Evolutionary conservation across 2,888 invertebrate genomes (phyloP), one percentile per base, ranked within the genome.

Genomic region (Caenorhabditis sulstoni): DNA sequence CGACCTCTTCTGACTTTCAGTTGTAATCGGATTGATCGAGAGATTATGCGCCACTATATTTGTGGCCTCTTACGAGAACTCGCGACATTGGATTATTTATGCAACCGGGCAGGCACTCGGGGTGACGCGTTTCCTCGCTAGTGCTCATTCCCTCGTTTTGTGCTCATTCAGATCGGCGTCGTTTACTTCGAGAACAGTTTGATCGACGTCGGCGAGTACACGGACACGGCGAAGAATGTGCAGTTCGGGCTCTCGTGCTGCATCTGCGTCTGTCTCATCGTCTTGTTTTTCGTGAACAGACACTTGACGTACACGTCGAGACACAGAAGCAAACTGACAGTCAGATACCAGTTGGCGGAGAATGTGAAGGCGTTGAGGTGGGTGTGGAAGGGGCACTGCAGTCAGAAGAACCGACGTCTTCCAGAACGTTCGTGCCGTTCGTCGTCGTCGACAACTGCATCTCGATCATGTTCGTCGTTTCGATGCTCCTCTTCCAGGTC

Each of bases 1-100:
- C 14, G 18, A 37, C 18, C 0, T 16, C 35, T 22, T 20, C 20
- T 18, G 35, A 44, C 58, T 74, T 79, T 22, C 52, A 82, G 82
- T 82, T 1, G 79, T 79, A 16, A 77, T 79, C 39, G 79, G 79
- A 44, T 57, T 82, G 39, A 16, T 82, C n/a, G 82, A 82, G 37
- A 16, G 82, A 29, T 45, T 68, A 1, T 74, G 73, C 53, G 68
- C 82, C 5, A 82, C 82, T 52, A 70, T 77, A 45, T 77, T 79
- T 22, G 75, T 75, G 12, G 66, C 61, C 44, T 65, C 66, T 9
- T 82, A 82, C 49, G 82, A 82, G 47, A 53, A 58, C 29, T 79
- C 82, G 3, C 57, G 79, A 9, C 44, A 57, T 45, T 82, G 79
- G 82, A 29, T 47, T 20, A n/a, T 77, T 20, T 82, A 57, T 55